Evolutionary conservation across 2,888 invertebrate species (phyloP).

Genomic region (Neelides folsomi): DNA sequence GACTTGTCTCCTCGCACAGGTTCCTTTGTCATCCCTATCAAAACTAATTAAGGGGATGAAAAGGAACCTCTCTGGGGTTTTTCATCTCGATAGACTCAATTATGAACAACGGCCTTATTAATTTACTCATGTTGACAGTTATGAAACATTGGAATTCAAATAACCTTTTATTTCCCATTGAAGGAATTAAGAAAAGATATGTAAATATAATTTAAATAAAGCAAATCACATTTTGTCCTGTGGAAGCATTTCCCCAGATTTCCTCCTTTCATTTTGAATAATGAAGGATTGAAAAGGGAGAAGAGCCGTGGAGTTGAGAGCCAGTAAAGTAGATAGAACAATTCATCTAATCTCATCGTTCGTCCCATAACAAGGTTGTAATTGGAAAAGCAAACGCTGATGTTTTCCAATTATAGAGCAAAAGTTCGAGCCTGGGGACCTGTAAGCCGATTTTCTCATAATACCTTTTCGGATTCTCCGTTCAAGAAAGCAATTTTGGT

Average conservation of each 20-base stretch:
- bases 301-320: neutral
- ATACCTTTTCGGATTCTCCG: slow-evolving; percentile 11
- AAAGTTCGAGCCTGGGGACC: slow-evolving; percentile 21
- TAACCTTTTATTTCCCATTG: no score
- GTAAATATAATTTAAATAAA: no score
- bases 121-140: no score
- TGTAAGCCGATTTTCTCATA: slow-evolving; percentile 22
- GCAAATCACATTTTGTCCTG: no score
- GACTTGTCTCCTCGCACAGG: neutral
- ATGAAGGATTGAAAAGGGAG: neutral
- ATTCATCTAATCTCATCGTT: neutral
- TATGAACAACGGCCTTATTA: no score
- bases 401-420: slow-evolving; percentile 26
- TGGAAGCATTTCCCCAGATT: no score
- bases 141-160: no score
- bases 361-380: slow-evolving; percentile 15
- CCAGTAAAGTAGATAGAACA: neutral
- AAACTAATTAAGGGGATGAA: slow-evolving; percentile 19
- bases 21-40: slow-evolving; percentile 14
- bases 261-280: no score
- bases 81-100: no score
- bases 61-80: slow-evolving; percentile 1
- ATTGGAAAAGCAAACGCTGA: slow-evolving; percentile 16
- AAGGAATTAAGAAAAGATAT: no score
- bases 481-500: slow-evolving; percentile 12